Base-by-base conservation (phyloP, 2,888 invertebrate species). In the Watsonalla cultraria region DNA sequence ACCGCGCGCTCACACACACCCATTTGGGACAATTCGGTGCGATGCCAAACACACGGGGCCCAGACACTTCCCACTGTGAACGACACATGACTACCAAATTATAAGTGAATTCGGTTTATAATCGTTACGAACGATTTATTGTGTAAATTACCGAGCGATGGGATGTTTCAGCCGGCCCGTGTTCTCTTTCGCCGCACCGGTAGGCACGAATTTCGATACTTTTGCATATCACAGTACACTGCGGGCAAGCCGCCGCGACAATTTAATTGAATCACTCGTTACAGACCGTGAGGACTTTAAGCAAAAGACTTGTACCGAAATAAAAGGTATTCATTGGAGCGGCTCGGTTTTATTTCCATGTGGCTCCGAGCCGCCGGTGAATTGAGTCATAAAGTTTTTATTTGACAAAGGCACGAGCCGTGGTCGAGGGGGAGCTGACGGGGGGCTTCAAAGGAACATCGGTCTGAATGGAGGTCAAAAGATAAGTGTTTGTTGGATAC, bases 381-480 rank as follows among this genome's bases (percentile, higher is more conserved):
- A 48, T 48, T 48, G 35, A 49, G 54, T 53, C 52, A 48, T 57
- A 55, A 58, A 61, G 51, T 60, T 60, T 61, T 62, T 60, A 61
- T 57, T 65, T 57, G 59, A 61, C 59, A 56, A 57, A 57, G 53
- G 54, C 51, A 62, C 63, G 57, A 61, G 59, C 56, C 52, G 53
- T 42, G 51, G 11, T 49, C 13, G 11, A 42, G 33, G 9, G n/a
- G 42, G 42, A 45, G 47, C 8, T 37, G 7, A 42, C 9, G 47
- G 14, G 45, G 42, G 9, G 5, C 37, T 4, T 47, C 56, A 59
- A 62, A 63, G 60, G 63, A 64, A 66, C 63, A 61, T 62, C 63
- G 61, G 62, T 65, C 55, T 60, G 64, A 62, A 64, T 54, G 59
- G 54, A 70, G 68, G 73, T 73, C 68, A 72, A 74, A 73, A 60